Base-by-base conservation (phyloP, 2,113 vertebrate genomes). In the Platichthys stellatus region DNA sequence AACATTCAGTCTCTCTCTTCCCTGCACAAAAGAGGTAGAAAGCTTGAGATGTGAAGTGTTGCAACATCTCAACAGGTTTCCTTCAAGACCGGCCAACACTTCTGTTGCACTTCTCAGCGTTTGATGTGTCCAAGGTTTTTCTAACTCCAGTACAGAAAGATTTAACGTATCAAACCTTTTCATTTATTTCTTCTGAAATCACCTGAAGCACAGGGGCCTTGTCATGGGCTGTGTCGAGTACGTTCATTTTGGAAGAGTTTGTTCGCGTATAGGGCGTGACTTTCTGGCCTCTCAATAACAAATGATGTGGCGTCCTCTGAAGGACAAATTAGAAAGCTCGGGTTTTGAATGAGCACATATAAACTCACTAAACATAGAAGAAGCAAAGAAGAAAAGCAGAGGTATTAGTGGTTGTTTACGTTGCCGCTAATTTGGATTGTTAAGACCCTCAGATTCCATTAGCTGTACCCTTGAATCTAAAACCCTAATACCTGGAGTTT, bases 401-500 rank as follows among this genome's bases (percentile, higher is more conserved):
- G 60, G 53, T 57, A 57, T 84, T 85, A 78, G 78, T 86, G 65
- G 45, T 31, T 40, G 31, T 81, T 87, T 81, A 79, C 18, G 62
- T 79, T 47, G 62, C 59, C 31, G 53, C 75, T 87, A 72, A 90
- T 90, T 49, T 78, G 43, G 73, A 76, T 74, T 54, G 62, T 54
- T 21, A 80, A 75, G 70, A 83, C 59, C 3, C 72, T 69, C 75
- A 24, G 47, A 80, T 78, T 81, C 69, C 77, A 80, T 89, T 77
- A 77, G 49, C 66, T 69, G 73, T 81, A 72, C 70, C 86, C 77
- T 89, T 88, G 84, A 86, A 86, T 82, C 47, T 63, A 20, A 81
- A 85, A 80, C 69, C 58, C 24, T 71, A 75, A 81, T 67, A 80
- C 72, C 59, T 69, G 40, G n/a, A 72, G 65, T 54, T 73, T 20